phyloP scores from a whole-genome alignment of 2,888 invertebrate genomes.

The Galerucella calmariensis region DNA sequence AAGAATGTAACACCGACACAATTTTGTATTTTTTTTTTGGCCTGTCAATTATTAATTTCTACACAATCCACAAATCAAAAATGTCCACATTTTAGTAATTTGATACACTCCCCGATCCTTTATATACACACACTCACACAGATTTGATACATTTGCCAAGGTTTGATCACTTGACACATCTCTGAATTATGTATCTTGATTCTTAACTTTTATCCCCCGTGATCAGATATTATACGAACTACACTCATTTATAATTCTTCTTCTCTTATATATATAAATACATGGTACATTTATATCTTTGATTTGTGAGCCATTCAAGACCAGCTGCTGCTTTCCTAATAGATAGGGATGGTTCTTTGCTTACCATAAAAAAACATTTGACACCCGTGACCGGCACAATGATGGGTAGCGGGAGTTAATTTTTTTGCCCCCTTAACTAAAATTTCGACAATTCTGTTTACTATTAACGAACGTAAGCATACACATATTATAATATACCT shows the following conservation, averaged over 20 bases:
- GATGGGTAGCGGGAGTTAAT: neutral
- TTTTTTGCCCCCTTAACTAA: neutral
- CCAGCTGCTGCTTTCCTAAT: constrained; percentile 43
- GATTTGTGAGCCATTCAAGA: constrained; percentile 43
- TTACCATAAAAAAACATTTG: constrained; percentile 17
- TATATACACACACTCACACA: constrained; percentile 27
- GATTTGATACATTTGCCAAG: constrained; percentile 49
- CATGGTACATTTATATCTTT: constrained; percentile 43
- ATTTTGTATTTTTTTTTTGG: neutral
- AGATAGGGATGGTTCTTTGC: constrained; percentile 36
- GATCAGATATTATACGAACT: constrained; percentile 45
- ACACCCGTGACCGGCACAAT: neutral
- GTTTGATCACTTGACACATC: constrained; percentile 47
- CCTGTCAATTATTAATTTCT: neutral
- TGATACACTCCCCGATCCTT: constrained; percentile 44
- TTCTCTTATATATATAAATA: constrained; percentile 21
- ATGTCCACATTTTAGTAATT: constrained; percentile 44
- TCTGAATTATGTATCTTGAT: constrained; percentile 47
- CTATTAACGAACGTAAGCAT: constrained; percentile 44
- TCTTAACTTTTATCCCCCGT: constrained; percentile 46
- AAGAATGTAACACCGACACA: neutral
- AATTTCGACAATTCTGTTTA: neutral
- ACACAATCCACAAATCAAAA: constrained; percentile 15
- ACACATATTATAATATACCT: constrained; percentile 32
- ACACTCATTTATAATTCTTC: constrained; percentile 45